These are phyloP conservation scores for Erannis defoliaria DNA, from an alignment of 2,888 invertebrate genomes.

Conservation along the genomic window DNA sequence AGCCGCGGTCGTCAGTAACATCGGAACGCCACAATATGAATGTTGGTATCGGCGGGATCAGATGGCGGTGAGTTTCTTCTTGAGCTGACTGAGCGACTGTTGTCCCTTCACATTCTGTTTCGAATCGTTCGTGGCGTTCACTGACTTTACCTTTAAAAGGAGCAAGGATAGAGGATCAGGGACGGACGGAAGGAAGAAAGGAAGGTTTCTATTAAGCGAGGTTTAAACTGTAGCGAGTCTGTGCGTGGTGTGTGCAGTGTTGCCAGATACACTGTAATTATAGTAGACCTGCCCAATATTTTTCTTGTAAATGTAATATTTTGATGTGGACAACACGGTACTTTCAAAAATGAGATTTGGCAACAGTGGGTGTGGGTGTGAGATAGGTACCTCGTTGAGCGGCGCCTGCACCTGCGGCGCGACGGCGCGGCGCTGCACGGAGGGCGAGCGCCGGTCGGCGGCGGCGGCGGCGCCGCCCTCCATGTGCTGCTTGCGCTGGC, in stretches of 20 bases:
- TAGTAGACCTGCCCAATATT: too few relatives aligned
- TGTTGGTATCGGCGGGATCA: constrained; percentile 43
- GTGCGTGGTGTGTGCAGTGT: too few relatives aligned
- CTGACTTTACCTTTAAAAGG: constrained; percentile 69
- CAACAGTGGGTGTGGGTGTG: neutral
- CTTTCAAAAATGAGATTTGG: too few relatives aligned
- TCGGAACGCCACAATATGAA: neutral
- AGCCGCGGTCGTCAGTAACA: neutral
- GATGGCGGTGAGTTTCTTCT: constrained; percentile 71
- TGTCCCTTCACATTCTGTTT: constrained; percentile 71
- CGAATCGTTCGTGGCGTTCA: constrained; percentile 82
- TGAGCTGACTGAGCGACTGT: constrained; percentile 77
- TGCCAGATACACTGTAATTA: too few relatives aligned
- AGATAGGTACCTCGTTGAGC: constrained; percentile 71
- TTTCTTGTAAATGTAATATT: too few relatives aligned
- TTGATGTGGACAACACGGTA: too few relatives aligned
- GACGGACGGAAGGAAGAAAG: constrained; percentile 26
- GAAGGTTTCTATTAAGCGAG: neutral
- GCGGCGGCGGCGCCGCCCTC: constrained; percentile 71
- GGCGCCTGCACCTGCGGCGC: constrained; percentile 76
- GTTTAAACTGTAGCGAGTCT: too few relatives aligned
- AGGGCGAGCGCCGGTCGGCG: constrained; percentile 78
- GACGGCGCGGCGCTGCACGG: constrained; percentile 77
- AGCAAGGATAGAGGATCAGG: constrained; percentile 20
- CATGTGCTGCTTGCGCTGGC: constrained; percentile 92